These are phyloP conservation scores for Galemys pyrenaicus DNA, from an alignment of 2,113 vertebrate species.

Conservation along the genomic window DNA sequence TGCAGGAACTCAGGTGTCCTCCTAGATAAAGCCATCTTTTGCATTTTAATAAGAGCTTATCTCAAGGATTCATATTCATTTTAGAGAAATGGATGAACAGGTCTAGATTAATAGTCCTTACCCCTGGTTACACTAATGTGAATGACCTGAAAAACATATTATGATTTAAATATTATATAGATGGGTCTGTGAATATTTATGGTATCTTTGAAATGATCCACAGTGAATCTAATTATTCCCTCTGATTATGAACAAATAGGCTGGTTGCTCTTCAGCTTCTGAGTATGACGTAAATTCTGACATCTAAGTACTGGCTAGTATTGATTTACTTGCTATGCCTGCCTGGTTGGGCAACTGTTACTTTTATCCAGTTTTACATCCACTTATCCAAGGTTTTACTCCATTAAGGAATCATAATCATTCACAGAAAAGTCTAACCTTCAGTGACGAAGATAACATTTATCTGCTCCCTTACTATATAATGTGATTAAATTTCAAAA, in stretches of 20 bases:
- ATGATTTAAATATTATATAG: background rate
- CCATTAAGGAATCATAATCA: background rate
- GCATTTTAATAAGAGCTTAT: background rate
- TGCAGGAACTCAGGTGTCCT: background rate
- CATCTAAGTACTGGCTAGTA: too few relatives aligned
- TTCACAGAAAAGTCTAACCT: background rate
- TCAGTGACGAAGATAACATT: background rate
- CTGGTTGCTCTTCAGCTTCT: background rate
- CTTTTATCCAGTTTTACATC: accelerated
- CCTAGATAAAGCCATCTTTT: too few relatives aligned
- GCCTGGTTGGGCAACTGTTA: accelerated
- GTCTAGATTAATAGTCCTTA: background rate
- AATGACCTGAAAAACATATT: background rate
- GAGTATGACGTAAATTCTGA: background rate
- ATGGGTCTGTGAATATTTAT: background rate
- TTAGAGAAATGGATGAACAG: too few relatives aligned
- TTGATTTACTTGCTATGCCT: background rate
- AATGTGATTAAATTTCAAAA: background rate
- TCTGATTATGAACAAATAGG: background rate
- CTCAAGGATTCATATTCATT: background rate
- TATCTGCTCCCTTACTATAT: background rate
- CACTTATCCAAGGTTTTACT: background rate
- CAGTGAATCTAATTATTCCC: background rate
- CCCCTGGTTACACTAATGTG: accelerated
- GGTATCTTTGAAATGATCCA: background rate